Conservation (phyloP, 2,797 vertebrate species). For the Myotis daubentonii region DNA sequence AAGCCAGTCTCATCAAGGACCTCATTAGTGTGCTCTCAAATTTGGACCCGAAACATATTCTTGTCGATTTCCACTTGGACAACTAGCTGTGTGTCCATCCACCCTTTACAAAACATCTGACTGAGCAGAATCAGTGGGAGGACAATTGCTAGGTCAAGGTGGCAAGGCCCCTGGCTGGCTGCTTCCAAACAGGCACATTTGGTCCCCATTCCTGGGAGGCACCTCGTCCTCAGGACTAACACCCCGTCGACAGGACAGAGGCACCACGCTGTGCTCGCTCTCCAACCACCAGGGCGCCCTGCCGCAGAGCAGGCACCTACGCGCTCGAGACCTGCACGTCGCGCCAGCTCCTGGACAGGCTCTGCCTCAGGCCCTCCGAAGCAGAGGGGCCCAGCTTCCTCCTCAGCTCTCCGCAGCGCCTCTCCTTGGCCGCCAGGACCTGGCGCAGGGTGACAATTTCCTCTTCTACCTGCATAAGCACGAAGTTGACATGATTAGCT, state of each 20-base stretch:
- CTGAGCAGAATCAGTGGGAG: neutral
- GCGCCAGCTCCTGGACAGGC: slow-evolving; percentile 94
- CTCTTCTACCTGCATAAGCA: slow-evolving; percentile 93
- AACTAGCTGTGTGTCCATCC: neutral
- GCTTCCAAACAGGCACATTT: neutral
- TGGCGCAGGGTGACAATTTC: slow-evolving; percentile 96
- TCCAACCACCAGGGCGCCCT: neutral
- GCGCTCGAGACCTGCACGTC: slow-evolving; percentile 96
- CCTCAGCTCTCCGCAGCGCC: slow-evolving; percentile 93
- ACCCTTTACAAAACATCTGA: neutral
- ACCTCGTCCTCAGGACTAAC: neutral
- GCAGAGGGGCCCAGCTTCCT: slow-evolving; percentile 95
- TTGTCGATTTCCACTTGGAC: neutral
- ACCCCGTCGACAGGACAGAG: neutral
- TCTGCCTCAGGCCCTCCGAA: slow-evolving; percentile 93
- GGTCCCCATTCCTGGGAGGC: neutral
- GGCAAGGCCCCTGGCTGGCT: neutral
- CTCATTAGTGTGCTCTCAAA: neutral
- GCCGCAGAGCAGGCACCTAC: slow-evolving; percentile 85
- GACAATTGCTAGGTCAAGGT: neutral
- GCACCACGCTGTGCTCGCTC: neutral
- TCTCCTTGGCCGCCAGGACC: slow-evolving; percentile 97
- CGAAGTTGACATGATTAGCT: neutral
- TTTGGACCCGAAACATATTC: neutral
- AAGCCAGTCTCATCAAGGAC: neutral